Evolutionary conservation across 1,140 invertebrate species (phyloP), one percentile per base, ranked within the genome.

Genomic region (Drosophila lacertosa): DNA sequence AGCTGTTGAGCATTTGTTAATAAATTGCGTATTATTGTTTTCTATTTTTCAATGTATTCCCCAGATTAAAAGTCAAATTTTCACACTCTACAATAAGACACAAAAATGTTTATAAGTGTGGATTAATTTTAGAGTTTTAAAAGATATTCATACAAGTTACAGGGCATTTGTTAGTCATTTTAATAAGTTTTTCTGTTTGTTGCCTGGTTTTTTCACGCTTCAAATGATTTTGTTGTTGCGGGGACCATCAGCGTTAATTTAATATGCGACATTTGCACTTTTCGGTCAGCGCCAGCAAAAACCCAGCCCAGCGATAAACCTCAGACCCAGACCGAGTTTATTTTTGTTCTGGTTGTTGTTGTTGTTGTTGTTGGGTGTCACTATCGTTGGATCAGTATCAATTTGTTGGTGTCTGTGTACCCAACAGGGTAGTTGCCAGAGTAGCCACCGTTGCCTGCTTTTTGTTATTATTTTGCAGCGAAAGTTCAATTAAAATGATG

Each of bases 261-360:
- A 86, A 84, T 86, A 86, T 86, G 81, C 77, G 65, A 86, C 81
- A 81, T 77, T 84, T 86, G 81, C 80, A 84, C 77, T 84, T 84
- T 84, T 84, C 73, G 80, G 64, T 80, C 60, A 70, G 60, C 55
- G 45, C 6, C 51, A 24, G 15, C 42, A 39, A 26, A 42, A 42
- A 51, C 37, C 18, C 29, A 3, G 32, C 13, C n/a, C 9, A 20
- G 22, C 33, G 60, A 63, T 44, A 65, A 65, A 45, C 45, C 35
- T n/a, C n/a, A n/a, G n/a, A n/a, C 18, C 16, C 11, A 24, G 22
- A 22, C 29, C 2, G 10, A 4, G 20, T 2, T 39, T 37, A n/a
- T n/a, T n/a, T n/a, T n/a, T 33, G 18, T 39, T 59, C 18, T 33
- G 35, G 42, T n/a, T 59, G 32, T 39, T 15, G 53, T 16, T 40